A percentile compares a stretch with the other conserved stretches of the same genome.
phyloP scores from a whole-genome alignment of 2,113 vertebrate genomes.

The Halcyon malimbica region DNA sequence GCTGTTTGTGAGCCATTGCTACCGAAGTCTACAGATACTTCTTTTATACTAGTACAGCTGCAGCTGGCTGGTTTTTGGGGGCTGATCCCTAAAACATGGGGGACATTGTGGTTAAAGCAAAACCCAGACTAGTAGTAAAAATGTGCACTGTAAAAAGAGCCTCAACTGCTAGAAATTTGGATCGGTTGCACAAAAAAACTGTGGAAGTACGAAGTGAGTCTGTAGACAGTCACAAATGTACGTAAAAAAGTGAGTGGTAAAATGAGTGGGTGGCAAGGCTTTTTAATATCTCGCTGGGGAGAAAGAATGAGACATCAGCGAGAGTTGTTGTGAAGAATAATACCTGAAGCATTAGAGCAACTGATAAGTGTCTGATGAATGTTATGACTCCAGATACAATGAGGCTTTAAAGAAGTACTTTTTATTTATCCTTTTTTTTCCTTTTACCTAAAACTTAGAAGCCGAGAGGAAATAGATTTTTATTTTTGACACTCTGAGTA shows the following conservation, averaged over 20 bases:
- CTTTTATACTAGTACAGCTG: not conserved
- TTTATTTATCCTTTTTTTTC: not conserved
- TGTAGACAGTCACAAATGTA: not conserved
- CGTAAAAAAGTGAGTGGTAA: not conserved
- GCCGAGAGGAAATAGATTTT: not conserved
- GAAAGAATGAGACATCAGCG: not conserved
- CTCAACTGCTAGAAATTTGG: not conserved
- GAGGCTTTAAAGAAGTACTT: constrained; percentile 18
- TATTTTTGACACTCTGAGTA: not conserved
- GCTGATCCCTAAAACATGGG: not conserved
- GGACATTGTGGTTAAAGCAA: not conserved
- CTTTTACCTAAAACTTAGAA: not conserved
- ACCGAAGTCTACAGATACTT: not conserved
- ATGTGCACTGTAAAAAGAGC: not conserved
- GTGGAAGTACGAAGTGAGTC: not conserved
- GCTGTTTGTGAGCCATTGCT: not conserved
- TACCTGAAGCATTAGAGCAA: constrained; percentile 5
- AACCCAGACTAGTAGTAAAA: not conserved
- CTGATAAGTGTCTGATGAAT: constrained; percentile 1
- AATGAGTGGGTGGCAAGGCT: constrained; percentile 7
- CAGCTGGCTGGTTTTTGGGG: not conserved
- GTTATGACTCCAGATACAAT: not conserved
- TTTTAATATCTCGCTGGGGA: not conserved
- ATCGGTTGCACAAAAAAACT: not conserved
- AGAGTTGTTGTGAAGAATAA: constrained; percentile 2